Evolutionary conservation across 2,113 vertebrate species (phyloP), one percentile per base, ranked within the genome.

Genomic region (Entelurus aequoreus): DNA sequence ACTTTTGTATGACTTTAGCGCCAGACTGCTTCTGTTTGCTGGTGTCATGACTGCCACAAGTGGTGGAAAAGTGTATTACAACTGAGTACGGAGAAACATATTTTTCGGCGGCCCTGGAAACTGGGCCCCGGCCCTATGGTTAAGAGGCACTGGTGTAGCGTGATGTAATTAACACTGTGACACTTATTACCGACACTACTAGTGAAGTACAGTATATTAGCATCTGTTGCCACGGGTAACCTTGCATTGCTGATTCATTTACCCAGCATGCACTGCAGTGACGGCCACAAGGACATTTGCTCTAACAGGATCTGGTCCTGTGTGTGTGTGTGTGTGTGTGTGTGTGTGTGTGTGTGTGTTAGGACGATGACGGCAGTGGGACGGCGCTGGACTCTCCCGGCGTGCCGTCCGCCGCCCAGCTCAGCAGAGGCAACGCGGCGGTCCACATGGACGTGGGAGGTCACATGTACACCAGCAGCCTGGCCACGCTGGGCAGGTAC

Each of bases 381-480:
- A 19, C 89, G 55, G 48, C 93, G 68, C 84, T 92, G 86, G 91
- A 87, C 85, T 92, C 91, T 58, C 88, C 91, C 75, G 94, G 94
- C 72, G 93, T 97, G 74, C 95, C 95, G 63, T 93, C 92, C 62
- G 92, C 92, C 68, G 95, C 94, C 63, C 92, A 94, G 64, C 94
- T 97, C 87, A 96, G 92, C 72, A 95, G 96, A 79, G 92, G 93
- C 88, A 98, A 94, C 48, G 95, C 94, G 6, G 95, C 95, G 0
- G 95, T 98, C 78, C 95, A 98, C 88, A 96, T 98, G 46, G 95
- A 97, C 16, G 95, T 98, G 64, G 95, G 95, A 70, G 95, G 95
- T 69, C 94, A 95, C 83, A 94, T 95, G 94, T 98, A 96, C 65
- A 97, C 95, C 87, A 97, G 95, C 92, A 98, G 94, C 88, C 84